Evolutionary conservation across 1,140 invertebrate genomes (phyloP).

Genomic region (Capitella teleta): DNA sequence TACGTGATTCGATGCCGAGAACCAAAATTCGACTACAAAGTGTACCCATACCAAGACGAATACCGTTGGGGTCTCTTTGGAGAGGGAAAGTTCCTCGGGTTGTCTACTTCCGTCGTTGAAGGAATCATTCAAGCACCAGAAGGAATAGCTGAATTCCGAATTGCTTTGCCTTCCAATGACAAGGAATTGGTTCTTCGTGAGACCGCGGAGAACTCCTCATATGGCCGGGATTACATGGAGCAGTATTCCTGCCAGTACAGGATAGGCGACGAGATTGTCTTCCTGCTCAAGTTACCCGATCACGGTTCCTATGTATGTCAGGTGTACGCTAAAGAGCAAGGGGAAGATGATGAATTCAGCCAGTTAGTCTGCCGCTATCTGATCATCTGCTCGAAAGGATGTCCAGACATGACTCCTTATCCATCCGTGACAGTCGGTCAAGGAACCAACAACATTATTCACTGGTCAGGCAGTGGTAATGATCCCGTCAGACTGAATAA

Average conservation of each 20-base stretch:
- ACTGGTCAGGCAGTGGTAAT: too few species aligned
- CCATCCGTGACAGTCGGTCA: slow-evolving; percentile 2
- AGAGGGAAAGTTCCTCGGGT: slow-evolving; percentile 1
- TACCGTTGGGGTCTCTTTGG: slow-evolving; percentile 3
- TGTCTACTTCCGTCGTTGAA: slow-evolving; percentile 4
- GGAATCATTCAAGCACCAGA: slow-evolving; percentile 1
- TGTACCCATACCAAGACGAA: slow-evolving; percentile 1
- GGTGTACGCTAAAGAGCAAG: slow-evolving; percentile 4
- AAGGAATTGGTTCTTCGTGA: not conserved
- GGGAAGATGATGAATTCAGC: not conserved
- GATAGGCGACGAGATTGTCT: slow-evolving; percentile 3
- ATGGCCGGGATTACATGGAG: too few species aligned
- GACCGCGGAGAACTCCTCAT: not conserved
- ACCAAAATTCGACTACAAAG: slow-evolving; percentile 10
- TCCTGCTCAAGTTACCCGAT: slow-evolving; percentile 5
- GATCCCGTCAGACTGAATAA: too few species aligned
- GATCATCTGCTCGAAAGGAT: slow-evolving; percentile 3
- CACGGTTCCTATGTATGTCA: slow-evolving; percentile 6
- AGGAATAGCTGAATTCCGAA: slow-evolving; percentile 7
- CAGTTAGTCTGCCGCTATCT: slow-evolving; percentile 12
- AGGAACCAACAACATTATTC: not conserved
- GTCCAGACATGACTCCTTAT: slow-evolving; percentile 4
- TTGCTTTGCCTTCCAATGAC: not conserved
- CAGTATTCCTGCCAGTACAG: slow-evolving; percentile 4
- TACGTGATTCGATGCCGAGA: slow-evolving; percentile 8